Evolutionary conservation across 2,113 vertebrate genomes (phyloP).

Genomic region (Gila orcuttii): DNA sequence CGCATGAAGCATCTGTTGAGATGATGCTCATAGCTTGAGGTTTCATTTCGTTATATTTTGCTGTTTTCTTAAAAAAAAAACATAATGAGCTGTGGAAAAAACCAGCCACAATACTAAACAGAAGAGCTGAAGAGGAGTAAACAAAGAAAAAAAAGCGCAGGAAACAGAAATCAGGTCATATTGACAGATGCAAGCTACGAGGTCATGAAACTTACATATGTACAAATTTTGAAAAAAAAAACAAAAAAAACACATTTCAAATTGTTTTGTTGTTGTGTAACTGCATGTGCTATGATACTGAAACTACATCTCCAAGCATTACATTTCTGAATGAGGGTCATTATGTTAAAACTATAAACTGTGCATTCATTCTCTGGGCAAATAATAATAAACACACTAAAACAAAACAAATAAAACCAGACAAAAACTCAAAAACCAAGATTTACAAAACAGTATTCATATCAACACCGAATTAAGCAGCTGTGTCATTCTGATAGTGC

Average conservation of each 20-base stretch:
- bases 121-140: conserved; percentile 38
- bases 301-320: conserved; percentile 5
- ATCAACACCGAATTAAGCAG: conserved; percentile 13
- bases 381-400: conserved; percentile 4
- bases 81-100: conserved; percentile 25
- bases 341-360: background rate
- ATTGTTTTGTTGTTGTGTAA: conserved; percentile 23
- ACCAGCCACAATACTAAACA: conserved; percentile 45
- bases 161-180: conserved; percentile 40
- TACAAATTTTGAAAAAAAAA: conserved; percentile 51
- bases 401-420: conserved; percentile 15
- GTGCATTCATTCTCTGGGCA: conserved; percentile 7
- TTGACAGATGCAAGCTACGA: conserved; percentile 60
- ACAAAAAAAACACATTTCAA: background rate
- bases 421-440: conserved; percentile 17
- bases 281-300: background rate
- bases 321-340: background rate
- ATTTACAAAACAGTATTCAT: conserved; percentile 13
- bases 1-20: conserved; percentile 21
- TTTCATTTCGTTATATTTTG: conserved; percentile 17
- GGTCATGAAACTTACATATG: conserved; percentile 58
- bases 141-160: background rate
- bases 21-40: conserved; percentile 32
- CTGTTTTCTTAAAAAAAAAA: conserved; percentile 42
- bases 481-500: conserved; percentile 22